A percentile compares a stretch with the other conserved stretches of the same genome.
Evolutionary conservation across 2,888 invertebrate genomes (phyloP).

Genomic region (Lingula anatina): DNA sequence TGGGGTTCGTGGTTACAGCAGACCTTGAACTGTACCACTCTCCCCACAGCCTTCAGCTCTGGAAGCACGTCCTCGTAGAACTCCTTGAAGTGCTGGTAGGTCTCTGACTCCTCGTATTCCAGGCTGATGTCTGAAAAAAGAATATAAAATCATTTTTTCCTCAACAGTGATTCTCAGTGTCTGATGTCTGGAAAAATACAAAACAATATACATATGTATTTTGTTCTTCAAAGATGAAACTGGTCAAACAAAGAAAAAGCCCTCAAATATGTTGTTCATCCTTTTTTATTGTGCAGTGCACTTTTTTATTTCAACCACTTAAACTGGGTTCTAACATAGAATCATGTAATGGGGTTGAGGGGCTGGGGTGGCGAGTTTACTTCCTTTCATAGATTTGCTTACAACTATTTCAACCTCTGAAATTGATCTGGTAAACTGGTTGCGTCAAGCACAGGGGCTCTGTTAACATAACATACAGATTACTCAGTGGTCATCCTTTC

Average conservation of each 20-base stretch:
- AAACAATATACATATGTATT: not conserved
- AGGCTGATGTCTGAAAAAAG: conserved; percentile 62
- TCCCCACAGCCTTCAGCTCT: conserved; percentile 65
- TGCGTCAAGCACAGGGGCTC: too few species aligned
- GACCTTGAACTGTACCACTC: conserved; percentile 60
- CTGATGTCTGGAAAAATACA: not conserved
- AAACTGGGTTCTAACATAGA: too few species aligned
- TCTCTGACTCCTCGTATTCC: conserved; percentile 79
- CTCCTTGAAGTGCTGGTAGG: conserved; percentile 71
- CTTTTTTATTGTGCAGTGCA: too few species aligned
- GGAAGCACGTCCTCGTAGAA: conserved; percentile 81
- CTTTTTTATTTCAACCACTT: too few species aligned
- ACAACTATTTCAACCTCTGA: too few species aligned
- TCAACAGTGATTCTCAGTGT: not conserved
- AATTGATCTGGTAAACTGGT: too few species aligned
- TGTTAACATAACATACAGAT: too few species aligned
- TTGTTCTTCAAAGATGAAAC: not conserved
- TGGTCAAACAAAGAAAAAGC: not conserved
- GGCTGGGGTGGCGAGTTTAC: too few species aligned
- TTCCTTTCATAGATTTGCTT: too few species aligned
- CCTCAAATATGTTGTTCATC: not conserved
- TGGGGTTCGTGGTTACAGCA: conserved; percentile 82
- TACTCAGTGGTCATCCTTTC: too few species aligned
- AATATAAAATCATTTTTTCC: not conserved
- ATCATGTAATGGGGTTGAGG: too few species aligned